Evolutionary conservation across 2,797 vertebrate genomes (phyloP).

Genomic region (Cheirogaleus major): DNA sequence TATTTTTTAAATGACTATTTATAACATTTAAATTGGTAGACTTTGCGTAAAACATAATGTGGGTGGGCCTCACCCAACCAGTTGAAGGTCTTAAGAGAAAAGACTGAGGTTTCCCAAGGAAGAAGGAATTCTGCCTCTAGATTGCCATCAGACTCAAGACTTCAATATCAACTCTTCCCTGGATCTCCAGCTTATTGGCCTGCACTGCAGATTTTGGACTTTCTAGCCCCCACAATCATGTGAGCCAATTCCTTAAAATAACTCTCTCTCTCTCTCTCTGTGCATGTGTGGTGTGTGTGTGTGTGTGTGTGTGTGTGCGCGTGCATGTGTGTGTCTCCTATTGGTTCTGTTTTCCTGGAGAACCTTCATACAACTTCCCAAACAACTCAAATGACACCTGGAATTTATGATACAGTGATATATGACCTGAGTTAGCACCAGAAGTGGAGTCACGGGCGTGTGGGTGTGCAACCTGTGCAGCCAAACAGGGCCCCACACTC

Average conservation of each 20-base stretch:
- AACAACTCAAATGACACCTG: not conserved
- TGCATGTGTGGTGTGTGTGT: not conserved
- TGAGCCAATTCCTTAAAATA: not conserved
- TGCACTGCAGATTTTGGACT: not conserved
- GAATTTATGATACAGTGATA: not conserved
- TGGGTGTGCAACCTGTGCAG: not conserved
- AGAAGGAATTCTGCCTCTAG: not conserved
- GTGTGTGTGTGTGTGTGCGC: not conserved
- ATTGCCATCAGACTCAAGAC: not conserved
- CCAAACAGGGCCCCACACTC: not conserved
- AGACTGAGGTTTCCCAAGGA: not conserved
- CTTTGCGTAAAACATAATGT: not conserved
- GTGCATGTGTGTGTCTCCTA: not conserved
- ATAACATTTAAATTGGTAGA: not conserved
- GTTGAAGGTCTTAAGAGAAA: not conserved
- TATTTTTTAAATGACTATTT: not conserved
- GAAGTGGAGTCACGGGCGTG: not conserved
- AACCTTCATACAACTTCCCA: not conserved
- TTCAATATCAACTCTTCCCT: not conserved
- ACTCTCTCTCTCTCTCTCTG: rapidly evolving
- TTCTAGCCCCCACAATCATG: too few species aligned
- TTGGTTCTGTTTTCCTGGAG: not conserved
- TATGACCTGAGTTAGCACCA: not conserved
- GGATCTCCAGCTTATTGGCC: not conserved
- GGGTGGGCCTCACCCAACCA: not conserved